Evolutionary conservation across 2,888 invertebrate species (phyloP).

Genomic region (Mayetiola destructor): DNA sequence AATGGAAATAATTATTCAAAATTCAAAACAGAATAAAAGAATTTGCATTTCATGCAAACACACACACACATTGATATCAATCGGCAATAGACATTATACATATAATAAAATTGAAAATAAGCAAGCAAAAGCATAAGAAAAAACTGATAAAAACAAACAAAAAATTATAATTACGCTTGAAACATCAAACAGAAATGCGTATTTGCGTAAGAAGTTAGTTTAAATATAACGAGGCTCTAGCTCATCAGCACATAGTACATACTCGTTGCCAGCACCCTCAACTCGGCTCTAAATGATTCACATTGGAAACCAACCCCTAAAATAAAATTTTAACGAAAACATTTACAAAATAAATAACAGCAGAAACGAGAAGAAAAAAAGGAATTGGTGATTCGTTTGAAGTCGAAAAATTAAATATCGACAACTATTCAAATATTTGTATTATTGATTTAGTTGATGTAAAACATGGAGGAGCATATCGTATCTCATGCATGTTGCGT

Average conservation of each 20-base stretch:
- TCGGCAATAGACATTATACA: not conserved
- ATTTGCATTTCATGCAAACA: not conserved
- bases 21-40: not conserved
- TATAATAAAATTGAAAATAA: not conserved
- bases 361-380: too few species aligned
- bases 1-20: not conserved
- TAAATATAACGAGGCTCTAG: too few species aligned
- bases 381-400: conserved; percentile 10
- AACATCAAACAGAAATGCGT: conserved; percentile 1
- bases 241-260: too few species aligned
- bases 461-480: not conserved
- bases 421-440: conserved; percentile 13
- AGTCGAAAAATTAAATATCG: conserved; percentile 13
- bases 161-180: conserved; percentile 3
- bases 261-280: too few species aligned
- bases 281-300: too few species aligned
- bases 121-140: too few species aligned
- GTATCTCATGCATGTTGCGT: not conserved
- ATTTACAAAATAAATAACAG: too few species aligned
- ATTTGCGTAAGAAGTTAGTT: too few species aligned
- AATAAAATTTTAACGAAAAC: too few species aligned
- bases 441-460: conserved; percentile 2
- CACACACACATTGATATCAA: not conserved
- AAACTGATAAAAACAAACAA: conserved; percentile 6
- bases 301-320: too few species aligned